Evolutionary conservation across 2,113 vertebrate species (phyloP).

Genomic region (Bos javanicus): DNA sequence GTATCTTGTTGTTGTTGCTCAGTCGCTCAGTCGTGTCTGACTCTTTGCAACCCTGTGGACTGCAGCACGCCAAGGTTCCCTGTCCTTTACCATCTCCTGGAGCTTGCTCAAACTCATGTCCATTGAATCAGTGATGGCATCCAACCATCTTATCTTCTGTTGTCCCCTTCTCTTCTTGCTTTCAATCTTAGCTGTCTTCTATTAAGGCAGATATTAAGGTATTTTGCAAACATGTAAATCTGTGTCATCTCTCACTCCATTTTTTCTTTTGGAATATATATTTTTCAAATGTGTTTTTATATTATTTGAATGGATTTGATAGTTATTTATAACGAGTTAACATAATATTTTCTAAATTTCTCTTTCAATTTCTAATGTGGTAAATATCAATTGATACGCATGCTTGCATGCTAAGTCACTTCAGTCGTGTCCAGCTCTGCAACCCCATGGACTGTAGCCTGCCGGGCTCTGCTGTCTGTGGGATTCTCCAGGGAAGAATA

Average conservation of each 20-base stretch:
- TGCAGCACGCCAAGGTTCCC: background rate
- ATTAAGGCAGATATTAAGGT: background rate
- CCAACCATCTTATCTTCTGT: background rate
- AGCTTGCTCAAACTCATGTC: background rate
- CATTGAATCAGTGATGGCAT: background rate
- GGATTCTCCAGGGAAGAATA: background rate
- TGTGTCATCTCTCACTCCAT: background rate
- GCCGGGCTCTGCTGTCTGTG: background rate
- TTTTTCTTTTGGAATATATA: background rate
- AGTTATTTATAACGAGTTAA: background rate
- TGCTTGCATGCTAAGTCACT: background rate
- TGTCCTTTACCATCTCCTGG: background rate
- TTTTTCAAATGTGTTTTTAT: background rate
- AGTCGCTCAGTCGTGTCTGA: background rate
- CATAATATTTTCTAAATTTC: constrained; percentile 1
- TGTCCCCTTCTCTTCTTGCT: background rate
- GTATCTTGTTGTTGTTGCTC: background rate
- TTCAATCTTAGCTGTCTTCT: background rate
- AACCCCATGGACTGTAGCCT: background rate
- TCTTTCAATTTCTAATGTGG: background rate
- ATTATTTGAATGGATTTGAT: background rate
- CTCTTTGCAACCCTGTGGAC: background rate
- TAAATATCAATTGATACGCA: background rate
- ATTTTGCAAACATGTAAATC: background rate
- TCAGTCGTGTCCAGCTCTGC: background rate